Evolutionary conservation across 2,888 invertebrate species (phyloP).

Genomic region (Clostera curtula): DNA sequence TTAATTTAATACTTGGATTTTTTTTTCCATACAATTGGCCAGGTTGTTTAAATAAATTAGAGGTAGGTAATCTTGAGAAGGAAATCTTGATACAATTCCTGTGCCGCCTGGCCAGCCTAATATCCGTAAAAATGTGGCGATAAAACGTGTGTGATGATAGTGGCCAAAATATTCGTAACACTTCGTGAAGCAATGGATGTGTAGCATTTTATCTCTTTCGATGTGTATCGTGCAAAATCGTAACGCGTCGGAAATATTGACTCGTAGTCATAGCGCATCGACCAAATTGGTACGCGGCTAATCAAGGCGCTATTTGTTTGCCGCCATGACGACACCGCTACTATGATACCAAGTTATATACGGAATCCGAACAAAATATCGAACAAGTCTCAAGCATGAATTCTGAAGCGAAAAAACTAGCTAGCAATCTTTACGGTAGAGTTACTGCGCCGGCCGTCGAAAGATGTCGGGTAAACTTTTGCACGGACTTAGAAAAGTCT

Average conservation of each 20-base stretch:
- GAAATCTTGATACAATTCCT: too few species aligned
- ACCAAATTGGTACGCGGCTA: slow-evolving; percentile 42
- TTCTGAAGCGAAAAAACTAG: slow-evolving; percentile 47
- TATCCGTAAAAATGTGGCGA: too few species aligned
- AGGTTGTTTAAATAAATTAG: too few species aligned
- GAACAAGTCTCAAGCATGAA: slow-evolving; percentile 29
- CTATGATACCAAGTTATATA: slow-evolving; percentile 35
- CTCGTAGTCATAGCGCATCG: slow-evolving; percentile 55
- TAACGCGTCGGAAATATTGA: slow-evolving; percentile 41
- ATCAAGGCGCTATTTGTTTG: slow-evolving; percentile 40
- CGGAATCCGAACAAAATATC: slow-evolving; percentile 28
- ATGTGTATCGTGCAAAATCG: slow-evolving; percentile 53
- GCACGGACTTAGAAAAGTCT: slow-evolving; percentile 47
- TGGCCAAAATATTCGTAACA: too few species aligned
- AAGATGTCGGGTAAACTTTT: slow-evolving; percentile 61
- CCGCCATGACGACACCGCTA: slow-evolving; percentile 46
- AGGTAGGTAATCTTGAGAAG: too few species aligned
- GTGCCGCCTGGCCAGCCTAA: too few species aligned
- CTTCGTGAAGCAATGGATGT: too few species aligned
- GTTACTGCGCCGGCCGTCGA: slow-evolving; percentile 53
- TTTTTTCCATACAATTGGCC: too few species aligned
- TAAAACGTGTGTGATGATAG: too few species aligned
- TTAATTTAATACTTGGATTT: too few species aligned
- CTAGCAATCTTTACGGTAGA: slow-evolving; percentile 62
- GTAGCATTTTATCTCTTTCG: too few species aligned